phyloP scores from a whole-genome alignment of 2,888 invertebrate species.

The Hirtodrosophila histrioides region DNA sequence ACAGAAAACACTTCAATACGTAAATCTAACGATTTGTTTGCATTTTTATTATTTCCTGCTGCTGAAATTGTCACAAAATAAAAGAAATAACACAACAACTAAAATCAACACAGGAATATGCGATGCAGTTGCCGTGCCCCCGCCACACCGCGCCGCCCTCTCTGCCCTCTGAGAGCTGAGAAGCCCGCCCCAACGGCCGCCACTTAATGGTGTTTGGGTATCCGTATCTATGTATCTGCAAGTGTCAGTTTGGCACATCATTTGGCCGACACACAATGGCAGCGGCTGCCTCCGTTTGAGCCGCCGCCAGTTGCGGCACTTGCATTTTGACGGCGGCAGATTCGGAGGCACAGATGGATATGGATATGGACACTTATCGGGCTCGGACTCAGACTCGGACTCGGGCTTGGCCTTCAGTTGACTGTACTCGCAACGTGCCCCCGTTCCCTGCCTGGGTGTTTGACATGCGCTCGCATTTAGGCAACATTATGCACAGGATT shows the following conservation, averaged over 20 bases:
- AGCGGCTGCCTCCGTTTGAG: slow-evolving; percentile 70
- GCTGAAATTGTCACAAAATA: slow-evolving; percentile 77
- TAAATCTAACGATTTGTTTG: slow-evolving; percentile 81
- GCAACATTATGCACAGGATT: slow-evolving; percentile 76
- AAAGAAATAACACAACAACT: slow-evolving; percentile 44
- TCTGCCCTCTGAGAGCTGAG: too few relatives aligned
- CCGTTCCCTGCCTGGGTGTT: slow-evolving; percentile 21
- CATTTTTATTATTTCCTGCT: slow-evolving; percentile 82
- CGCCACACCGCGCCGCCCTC: too few relatives aligned
- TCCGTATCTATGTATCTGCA: slow-evolving; percentile 71
- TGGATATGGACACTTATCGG: slow-evolving; percentile 56
- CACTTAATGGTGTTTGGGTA: slow-evolving; percentile 55
- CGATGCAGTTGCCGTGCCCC: slow-evolving; percentile 18
- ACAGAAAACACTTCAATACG: slow-evolving; percentile 68
- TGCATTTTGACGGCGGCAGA: slow-evolving; percentile 80
- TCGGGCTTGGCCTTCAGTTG: background rate
- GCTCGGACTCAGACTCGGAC: background rate
- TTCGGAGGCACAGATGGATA: slow-evolving; percentile 51
- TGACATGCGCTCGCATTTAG: slow-evolving; percentile 73
- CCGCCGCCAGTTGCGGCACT: slow-evolving; percentile 49
- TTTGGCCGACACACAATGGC: slow-evolving; percentile 76
- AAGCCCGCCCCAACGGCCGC: slow-evolving; percentile 3
- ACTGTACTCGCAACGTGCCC: background rate
- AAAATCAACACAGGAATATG: slow-evolving; percentile 19
- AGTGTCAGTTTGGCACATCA: slow-evolving; percentile 80